Base-by-base conservation (phyloP, 2,888 invertebrate genomes). In the Caenorhabditis sinica region DNA sequence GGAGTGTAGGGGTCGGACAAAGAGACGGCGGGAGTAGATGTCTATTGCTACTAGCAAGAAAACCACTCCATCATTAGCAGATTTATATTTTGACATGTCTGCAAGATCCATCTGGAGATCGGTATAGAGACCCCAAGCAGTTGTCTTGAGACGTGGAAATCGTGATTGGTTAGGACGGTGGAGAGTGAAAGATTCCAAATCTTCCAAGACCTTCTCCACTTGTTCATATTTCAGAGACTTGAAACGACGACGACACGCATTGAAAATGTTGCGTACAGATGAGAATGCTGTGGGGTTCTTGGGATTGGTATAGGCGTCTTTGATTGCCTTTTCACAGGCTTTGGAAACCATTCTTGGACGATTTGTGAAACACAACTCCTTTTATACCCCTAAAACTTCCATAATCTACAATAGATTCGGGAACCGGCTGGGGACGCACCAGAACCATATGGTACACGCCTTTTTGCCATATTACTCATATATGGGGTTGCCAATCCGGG, bases 21-120 rank as follows among this genome's bases (percentile, higher is more conserved):
- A 63, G 11, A 63, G 63, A n/a, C 63, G 63, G 5, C 63, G 63
- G 1, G 63, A 36, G 40, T 63, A 63, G 20, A 63, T n/a, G 20
- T 63, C 63, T 5, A 63, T 63, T 4, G n/a, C 17, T 9, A 20
- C 20, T 2, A 63, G 40, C 23, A 63, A 23, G 30, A 63, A 63
- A 4, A 13, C 30, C 5, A 63, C 40, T 8, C 40, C 40, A 40
- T 63, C 63, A 40, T 63, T 63, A 20, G n/a, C n/a, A n/a, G n/a
- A n/a, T n/a, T n/a, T n/a, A n/a, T n/a, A n/a, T n/a, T n/a, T n/a
- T n/a, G n/a, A n/a, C n/a, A n/a, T n/a, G n/a, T n/a, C n/a, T n/a
- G n/a, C n/a, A n/a, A n/a, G n/a, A n/a, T n/a, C n/a, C n/a, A n/a
- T n/a, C n/a, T n/a, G n/a, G n/a, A n/a, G n/a, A n/a, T n/a, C n/a